These are phyloP conservation scores for Euleptes europaea DNA, from an alignment of 2,113 vertebrate species.

Conservation along the genomic window DNA sequence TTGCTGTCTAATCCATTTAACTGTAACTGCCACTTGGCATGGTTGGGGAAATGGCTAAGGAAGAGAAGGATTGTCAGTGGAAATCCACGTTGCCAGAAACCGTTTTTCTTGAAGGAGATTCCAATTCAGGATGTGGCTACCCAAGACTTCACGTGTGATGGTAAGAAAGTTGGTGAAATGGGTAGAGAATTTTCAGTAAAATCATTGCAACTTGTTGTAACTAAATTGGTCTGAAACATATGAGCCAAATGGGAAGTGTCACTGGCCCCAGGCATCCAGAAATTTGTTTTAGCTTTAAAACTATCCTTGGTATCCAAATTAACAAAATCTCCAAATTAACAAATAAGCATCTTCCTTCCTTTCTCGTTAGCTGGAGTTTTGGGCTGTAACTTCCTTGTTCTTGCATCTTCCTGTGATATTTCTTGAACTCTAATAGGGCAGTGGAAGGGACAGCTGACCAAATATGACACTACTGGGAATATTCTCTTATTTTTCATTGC, in stretches of 20 bases:
- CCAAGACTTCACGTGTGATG: slow-evolving; percentile 96
- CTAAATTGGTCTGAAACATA: background rate
- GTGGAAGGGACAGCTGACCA: background rate
- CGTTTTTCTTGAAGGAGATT: slow-evolving; percentile 97
- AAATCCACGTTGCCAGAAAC: slow-evolving; percentile 96
- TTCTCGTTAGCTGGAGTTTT: no score
- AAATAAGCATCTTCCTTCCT: background rate
- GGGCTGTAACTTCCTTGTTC: background rate
- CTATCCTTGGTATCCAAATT: slow-evolving; percentile 6
- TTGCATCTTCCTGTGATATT: no score
- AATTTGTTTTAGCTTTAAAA: background rate
- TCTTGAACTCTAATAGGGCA: no score
- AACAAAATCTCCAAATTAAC: background rate
- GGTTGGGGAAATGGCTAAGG: slow-evolving; percentile 95
- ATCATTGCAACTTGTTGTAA: background rate
- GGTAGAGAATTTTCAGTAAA: background rate
- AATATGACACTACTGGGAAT: background rate
- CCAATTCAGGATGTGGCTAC: slow-evolving; percentile 96
- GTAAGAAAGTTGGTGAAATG: slow-evolving; percentile 66
- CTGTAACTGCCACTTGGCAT: slow-evolving; percentile 96
- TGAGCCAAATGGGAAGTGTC: background rate
- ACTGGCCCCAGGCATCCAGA: background rate
- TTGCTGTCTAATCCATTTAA: slow-evolving; percentile 96
- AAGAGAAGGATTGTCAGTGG: slow-evolving; percentile 94
- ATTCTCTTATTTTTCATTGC: background rate